Percentiles rank a stretch among this genome's conserved stretches.
Conservation (phyloP, 2,113 vertebrate genomes). For the Notarius lentiginosus region DNA sequence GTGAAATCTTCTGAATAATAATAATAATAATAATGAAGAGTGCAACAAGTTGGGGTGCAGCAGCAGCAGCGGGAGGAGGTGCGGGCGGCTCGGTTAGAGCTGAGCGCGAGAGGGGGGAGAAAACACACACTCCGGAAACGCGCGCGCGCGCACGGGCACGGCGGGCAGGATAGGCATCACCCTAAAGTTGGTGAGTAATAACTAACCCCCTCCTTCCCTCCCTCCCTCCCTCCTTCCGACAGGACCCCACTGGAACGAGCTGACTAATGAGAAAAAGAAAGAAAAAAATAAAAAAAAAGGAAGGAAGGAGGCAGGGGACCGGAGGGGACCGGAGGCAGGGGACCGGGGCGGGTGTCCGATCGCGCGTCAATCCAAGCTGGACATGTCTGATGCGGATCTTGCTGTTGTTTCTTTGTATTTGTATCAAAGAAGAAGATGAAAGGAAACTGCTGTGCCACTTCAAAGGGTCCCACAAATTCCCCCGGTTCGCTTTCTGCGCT, state of each 20-base stretch:
- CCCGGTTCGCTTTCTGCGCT: background rate
- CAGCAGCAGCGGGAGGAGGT: no score
- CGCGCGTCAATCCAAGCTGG: constrained; percentile 5
- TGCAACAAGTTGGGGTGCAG: constrained; percentile 27
- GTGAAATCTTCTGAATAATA: background rate
- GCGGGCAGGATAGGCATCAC: constrained; percentile 22
- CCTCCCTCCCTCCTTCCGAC: background rate
- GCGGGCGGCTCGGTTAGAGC: constrained; percentile 8
- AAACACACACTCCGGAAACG: background rate
- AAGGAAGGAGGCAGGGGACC: no score
- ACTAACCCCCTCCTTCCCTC: background rate
- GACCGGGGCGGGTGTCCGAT: background rate
- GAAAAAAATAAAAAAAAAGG: no score
- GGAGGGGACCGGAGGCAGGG: background rate
- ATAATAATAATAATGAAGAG: background rate
- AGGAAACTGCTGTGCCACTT: background rate
- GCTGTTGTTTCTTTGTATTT: background rate
- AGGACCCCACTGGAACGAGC: background rate
- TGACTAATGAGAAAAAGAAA: background rate
- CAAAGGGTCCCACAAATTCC: background rate
- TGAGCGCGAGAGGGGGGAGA: background rate
- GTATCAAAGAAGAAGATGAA: background rate
- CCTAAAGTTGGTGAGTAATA: constrained; percentile 34
- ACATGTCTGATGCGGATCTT: constrained; percentile 8
- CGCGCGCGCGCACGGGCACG: background rate